Evolutionary conservation across 2,888 invertebrate species (phyloP), one percentile per base, ranked within the genome.

Genomic region (Phyllotreta cruciferae): DNA sequence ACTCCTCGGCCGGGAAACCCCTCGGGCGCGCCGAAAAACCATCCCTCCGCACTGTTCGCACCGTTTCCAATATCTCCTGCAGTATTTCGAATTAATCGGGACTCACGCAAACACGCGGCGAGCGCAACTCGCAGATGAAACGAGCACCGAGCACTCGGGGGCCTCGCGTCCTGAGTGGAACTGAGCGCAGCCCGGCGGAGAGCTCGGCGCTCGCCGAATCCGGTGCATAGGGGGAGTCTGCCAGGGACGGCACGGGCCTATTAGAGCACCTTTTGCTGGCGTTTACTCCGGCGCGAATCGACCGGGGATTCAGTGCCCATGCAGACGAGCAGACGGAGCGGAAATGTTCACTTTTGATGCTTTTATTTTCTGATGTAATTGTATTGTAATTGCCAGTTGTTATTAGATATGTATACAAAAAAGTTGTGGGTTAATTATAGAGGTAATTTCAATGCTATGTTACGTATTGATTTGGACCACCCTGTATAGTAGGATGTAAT

Each of bases 131-230:
- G 42, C 56, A 54, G 36, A 49, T 24, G 34, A 58, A 58, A 45
- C 57, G 58, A 41, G 53, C 47, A 63, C 41, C 24, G 42, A 52
- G 54, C 13, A 54, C 34, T n/a, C n/a, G n/a, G 34, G 42, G 49
- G 56, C 63, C 66, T 67, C 65, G 67, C 64, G 70, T 66, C 64
- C 65, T 64, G 62, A 54, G 66, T 68, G 64, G 66, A 66, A 72
- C 72, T 72, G 67, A 72, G 69, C 64, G n/a, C n/a, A n/a, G n/a
- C n/a, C n/a, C n/a, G n/a, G n/a, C 67, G 65, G 24, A 24, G 24
- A 68, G 64, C 62, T 24, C 45, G 36, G 65, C 67, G 63, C 60
- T 67, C 67, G 62, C 67, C 65, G 62, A 65, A 65, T 62, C 53
- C 34, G 36, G 42, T 45, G 41, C 62, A 63, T 56, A 56, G 65